A percentile compares a stretch with the other conserved stretches of the same genome.
phyloP scores from a whole-genome alignment of 2,797 vertebrate genomes.

The Rhadinocentrus ornatus region DNA sequence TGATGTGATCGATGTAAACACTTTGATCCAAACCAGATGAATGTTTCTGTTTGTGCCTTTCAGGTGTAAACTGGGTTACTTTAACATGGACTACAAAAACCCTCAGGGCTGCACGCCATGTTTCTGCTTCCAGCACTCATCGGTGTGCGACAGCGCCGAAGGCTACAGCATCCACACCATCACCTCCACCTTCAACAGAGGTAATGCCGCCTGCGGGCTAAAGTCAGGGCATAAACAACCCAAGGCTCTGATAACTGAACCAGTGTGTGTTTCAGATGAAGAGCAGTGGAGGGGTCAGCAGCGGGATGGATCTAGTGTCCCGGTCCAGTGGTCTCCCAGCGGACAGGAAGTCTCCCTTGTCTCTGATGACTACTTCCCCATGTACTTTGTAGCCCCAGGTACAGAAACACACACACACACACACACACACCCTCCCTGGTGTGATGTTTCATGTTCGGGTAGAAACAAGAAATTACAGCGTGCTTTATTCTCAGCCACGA shows the following conservation, averaged over 20 bases:
- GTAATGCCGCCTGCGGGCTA: conserved; percentile 69
- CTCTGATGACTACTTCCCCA: conserved; percentile 93
- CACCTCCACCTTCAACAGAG: conserved; percentile 85
- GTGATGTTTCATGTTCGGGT: too few relatives aligned
- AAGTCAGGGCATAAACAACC: background rate
- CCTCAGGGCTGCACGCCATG: conserved; percentile 92
- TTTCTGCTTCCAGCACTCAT: conserved; percentile 97
- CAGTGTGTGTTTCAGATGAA: conserved; percentile 76
- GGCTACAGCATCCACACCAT: conserved; percentile 87
- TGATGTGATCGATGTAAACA: too few relatives aligned
- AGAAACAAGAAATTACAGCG: too few relatives aligned
- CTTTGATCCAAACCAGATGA: too few relatives aligned
- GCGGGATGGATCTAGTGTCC: conserved; percentile 85
- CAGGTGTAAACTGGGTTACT: conserved; percentile 97
- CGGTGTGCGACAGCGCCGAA: conserved; percentile 88
- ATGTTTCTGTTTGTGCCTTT: background rate
- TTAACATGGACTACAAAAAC: conserved; percentile 90
- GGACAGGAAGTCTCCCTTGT: conserved; percentile 88
- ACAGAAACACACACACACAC: conserved; percentile 15
- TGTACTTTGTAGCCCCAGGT: conserved; percentile 96
- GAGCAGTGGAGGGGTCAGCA: conserved; percentile 91
- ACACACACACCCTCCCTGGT: background rate
- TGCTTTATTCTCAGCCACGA: too few relatives aligned
- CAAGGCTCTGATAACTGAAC: background rate
- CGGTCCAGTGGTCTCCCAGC: conserved; percentile 86